phyloP scores from a whole-genome alignment of 2,113 vertebrate genomes.

The Mesoclemmys tuberculata region DNA sequence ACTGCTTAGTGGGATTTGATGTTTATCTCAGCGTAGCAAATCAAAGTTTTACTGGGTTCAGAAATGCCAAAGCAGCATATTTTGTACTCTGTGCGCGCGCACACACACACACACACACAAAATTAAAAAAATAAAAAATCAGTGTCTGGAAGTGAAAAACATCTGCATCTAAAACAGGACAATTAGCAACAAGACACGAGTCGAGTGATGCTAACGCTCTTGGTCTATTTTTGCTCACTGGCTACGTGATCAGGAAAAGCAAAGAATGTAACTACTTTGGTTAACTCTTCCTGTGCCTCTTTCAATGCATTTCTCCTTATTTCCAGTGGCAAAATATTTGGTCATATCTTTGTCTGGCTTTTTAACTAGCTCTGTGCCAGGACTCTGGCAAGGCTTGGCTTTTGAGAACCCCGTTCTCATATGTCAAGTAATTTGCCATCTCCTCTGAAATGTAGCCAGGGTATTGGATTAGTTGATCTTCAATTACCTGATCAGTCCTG shows the following conservation, averaged over 20 bases:
- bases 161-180: conserved; percentile 83
- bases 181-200: conserved; percentile 80
- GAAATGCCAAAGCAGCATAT: conserved; percentile 83
- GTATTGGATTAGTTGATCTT: neutral
- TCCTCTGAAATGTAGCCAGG: neutral
- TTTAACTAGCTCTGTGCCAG: neutral
- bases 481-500: neutral
- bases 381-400: neutral
- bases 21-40: conserved; percentile 67
- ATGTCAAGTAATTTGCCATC: neutral
- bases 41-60: conserved; percentile 77
- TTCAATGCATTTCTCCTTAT: neutral
- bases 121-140: neutral
- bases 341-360: neutral
- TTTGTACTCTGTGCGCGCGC: conserved; percentile 44
- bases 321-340: neutral
- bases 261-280: conserved; percentile 18
- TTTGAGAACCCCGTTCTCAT: neutral
- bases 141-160: conserved; percentile 81
- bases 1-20: conserved; percentile 59
- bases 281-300: conserved; percentile 59
- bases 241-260: conserved; percentile 69
- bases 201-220: conserved; percentile 65
- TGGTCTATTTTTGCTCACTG: conserved; percentile 79
- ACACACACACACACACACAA: conserved; percentile 15